phyloP scores from a whole-genome alignment of 2,888 invertebrate genomes.

The Brenthis ino region DNA sequence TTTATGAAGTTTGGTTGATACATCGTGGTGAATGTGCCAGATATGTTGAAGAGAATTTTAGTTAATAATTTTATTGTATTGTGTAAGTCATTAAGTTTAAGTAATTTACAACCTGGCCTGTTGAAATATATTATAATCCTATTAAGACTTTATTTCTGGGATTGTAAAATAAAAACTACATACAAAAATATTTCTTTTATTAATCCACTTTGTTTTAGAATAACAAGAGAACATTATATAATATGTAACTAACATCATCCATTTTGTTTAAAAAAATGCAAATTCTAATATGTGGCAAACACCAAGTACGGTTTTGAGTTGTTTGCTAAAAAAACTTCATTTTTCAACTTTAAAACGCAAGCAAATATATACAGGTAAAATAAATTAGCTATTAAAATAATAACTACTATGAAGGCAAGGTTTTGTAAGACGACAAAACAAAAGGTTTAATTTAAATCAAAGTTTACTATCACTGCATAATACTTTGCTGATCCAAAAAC shows the following conservation, averaged over 20 bases:
- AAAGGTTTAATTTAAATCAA: no score
- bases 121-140: conserved; percentile 82
- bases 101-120: conserved; percentile 83
- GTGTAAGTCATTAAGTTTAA: conserved; percentile 83
- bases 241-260: not conserved
- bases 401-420: no score
- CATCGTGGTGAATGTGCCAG: conserved; percentile 78
- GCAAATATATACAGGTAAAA: no score
- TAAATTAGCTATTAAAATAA: no score
- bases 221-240: not conserved
- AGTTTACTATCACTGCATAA: conserved; percentile 8
- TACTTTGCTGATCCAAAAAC: conserved; percentile 85
- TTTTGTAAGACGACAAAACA: no score
- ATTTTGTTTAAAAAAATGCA: not conserved
- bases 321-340: no score
- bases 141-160: conserved; percentile 82
- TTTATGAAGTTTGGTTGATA: conserved; percentile 74
- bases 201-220: conserved; percentile 4
- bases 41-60: conserved; percentile 81
- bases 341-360: no score
- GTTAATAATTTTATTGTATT: conserved; percentile 82
- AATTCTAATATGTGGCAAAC: not conserved
- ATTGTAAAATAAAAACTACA: conserved; percentile 82
- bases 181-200: conserved; percentile 44
- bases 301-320: no score